Conservation (phyloP, 1,140 invertebrate genomes). For the Ips typographus region DNA sequence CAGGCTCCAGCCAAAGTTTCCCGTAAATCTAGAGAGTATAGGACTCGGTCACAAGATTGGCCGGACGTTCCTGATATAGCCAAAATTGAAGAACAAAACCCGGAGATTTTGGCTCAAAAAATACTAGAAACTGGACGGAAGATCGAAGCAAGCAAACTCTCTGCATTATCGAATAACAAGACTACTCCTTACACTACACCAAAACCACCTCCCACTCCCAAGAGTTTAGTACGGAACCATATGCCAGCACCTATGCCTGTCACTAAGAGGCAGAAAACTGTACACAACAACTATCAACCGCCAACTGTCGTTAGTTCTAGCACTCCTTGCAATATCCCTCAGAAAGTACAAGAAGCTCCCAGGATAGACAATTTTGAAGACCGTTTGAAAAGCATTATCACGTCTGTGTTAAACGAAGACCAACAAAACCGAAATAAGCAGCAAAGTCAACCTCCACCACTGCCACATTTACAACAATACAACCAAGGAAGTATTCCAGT, state of each 20-base stretch:
- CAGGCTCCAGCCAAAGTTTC: conserved; percentile 41
- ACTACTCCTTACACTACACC: conserved; percentile 31
- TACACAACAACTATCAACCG: conserved; percentile 30
- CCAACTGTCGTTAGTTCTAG: conserved; percentile 15
- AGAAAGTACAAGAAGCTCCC: conserved; percentile 67
- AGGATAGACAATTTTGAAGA: conserved; percentile 88
- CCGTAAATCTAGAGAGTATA: conserved; percentile 70
- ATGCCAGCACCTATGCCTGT: conserved; percentile 45
- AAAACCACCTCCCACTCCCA: conserved; percentile 32
- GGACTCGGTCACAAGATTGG: conserved; percentile 84
- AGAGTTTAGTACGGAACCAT: conserved; percentile 42
- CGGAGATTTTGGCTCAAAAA: conserved; percentile 84
- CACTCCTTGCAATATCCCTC: conserved; percentile 11
- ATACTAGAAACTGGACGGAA: conserved; percentile 85
- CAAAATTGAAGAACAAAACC: conserved; percentile 90
- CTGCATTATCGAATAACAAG: conserved; percentile 41
- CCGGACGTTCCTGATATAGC: conserved; percentile 85
- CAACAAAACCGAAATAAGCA: conserved; percentile 51
- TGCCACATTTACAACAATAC: conserved; percentile 20
- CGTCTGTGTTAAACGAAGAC: conserved; percentile 85
- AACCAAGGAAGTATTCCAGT: conserved; percentile 16
- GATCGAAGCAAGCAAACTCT: conserved; percentile 76
- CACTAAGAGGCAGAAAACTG: conserved; percentile 41
- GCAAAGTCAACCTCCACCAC: conserved; percentile 29
- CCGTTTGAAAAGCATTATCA: conserved; percentile 89